phyloP scores from a whole-genome alignment of 2,888 invertebrate species.

The Hydraecia micacea region DNA sequence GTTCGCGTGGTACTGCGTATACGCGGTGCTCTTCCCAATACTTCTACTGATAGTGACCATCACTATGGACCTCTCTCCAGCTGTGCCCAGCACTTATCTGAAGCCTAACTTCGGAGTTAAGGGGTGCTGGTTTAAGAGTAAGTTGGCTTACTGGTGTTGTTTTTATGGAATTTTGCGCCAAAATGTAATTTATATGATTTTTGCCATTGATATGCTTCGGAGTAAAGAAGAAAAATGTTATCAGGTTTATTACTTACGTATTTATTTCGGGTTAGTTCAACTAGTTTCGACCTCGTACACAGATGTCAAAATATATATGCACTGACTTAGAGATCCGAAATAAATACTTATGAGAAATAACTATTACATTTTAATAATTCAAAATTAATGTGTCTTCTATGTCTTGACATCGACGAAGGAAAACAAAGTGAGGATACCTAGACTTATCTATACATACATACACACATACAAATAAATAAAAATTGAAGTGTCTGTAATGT shows the following conservation, averaged over 20 bases:
- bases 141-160: conserved; percentile 70
- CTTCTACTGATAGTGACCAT: conserved; percentile 89
- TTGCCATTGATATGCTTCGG: neutral
- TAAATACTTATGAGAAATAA: neutral
- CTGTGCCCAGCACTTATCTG: conserved; percentile 90
- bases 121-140: conserved; percentile 92
- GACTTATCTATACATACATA: neutral
- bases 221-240: neutral
- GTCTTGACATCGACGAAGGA: conserved; percentile 5
- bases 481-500: neutral
- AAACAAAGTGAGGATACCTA: conserved; percentile 6
- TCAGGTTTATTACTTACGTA: neutral
- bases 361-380: neutral
- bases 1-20: conserved; percentile 90
- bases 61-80: conserved; percentile 90
- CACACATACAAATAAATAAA: neutral
- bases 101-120: conserved; percentile 90
- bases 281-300: neutral
- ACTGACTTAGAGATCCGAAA: neutral
- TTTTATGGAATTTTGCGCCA: neutral
- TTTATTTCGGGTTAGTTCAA: neutral
- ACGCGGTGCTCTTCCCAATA: conserved; percentile 89
- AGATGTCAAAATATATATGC: neutral
- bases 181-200: neutral
- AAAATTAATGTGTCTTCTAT: conserved; percentile 7